These are phyloP conservation scores for Perithous albicinctus DNA, from an alignment of 2,888 invertebrate genomes.

Conservation along the genomic window DNA sequence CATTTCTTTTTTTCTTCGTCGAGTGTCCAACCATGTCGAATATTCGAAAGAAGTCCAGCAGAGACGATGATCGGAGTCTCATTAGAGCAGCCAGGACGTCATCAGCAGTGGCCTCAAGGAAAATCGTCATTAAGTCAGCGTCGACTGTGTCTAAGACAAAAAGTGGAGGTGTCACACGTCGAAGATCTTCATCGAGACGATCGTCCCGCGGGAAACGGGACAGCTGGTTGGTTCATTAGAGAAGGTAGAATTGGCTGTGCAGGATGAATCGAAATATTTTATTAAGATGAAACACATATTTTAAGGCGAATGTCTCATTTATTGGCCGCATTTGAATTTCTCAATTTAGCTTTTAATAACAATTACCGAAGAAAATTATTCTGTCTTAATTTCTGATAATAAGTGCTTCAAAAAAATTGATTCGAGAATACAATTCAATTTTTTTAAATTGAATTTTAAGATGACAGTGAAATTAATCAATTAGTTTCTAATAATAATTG, in stretches of 20 bases:
- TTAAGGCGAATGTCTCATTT: not conserved
- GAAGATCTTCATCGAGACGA: conserved; percentile 64
- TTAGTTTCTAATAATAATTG: too few relatives aligned
- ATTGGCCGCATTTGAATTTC: too few relatives aligned
- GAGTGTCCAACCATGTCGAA: conserved; percentile 60
- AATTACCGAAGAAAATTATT: too few relatives aligned
- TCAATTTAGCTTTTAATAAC: too few relatives aligned
- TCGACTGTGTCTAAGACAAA: conserved; percentile 57
- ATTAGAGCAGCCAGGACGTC: conserved; percentile 22
- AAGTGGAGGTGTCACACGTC: conserved; percentile 51
- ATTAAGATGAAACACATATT: not conserved
- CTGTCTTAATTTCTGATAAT: too few relatives aligned
- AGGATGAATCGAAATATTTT: conserved; percentile 49
- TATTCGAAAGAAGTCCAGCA: conserved; percentile 46
- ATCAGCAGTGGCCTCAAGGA: not conserved
- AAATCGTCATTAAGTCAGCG: conserved; percentile 52
- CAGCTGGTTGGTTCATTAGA: conserved; percentile 78
- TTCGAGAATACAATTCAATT: too few relatives aligned
- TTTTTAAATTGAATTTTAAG: too few relatives aligned
- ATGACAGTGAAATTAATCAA: too few relatives aligned
- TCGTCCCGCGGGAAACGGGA: conserved; percentile 71
- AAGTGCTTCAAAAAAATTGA: too few relatives aligned
- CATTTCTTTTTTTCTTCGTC: too few relatives aligned
- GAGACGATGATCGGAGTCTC: conserved; percentile 46
- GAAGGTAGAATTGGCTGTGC: conserved; percentile 71